These are phyloP conservation scores for Turnix velox DNA, from an alignment of 2,113 vertebrate genomes.

Conservation along the genomic window DNA sequence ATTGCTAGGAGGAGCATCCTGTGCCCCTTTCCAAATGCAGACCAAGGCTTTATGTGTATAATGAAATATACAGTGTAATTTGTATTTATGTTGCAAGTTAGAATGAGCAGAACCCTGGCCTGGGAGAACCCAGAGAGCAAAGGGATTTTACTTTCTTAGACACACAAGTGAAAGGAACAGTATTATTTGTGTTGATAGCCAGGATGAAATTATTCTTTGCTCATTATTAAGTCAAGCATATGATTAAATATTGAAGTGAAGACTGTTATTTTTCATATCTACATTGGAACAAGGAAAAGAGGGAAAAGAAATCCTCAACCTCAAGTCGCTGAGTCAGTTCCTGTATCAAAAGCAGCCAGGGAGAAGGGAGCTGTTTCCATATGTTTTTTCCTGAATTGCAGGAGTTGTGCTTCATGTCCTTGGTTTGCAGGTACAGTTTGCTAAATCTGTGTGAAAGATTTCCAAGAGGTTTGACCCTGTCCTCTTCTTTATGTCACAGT, in stretches of 20 bases:
- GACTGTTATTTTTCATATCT: conserved; percentile 50
- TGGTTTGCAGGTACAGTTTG: neutral
- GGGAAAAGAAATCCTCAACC: fast-evolving
- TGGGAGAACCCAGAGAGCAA: neutral
- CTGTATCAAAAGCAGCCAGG: neutral
- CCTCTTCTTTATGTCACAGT: neutral
- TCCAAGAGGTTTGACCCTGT: neutral
- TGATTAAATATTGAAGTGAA: conserved; percentile 60
- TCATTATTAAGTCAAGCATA: conserved; percentile 53
- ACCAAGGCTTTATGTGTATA: neutral
- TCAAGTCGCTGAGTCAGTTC: neutral
- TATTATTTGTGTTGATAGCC: conserved; percentile 33
- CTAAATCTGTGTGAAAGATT: neutral
- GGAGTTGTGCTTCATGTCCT: neutral
- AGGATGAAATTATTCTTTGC: conserved; percentile 48
- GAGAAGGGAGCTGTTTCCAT: neutral
- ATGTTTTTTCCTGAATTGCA: fast-evolving
- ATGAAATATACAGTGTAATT: neutral
- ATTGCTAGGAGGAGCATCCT: neutral
- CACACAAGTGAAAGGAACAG: neutral
- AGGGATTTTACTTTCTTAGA: neutral
- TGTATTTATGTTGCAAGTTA: neutral
- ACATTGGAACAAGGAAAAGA: neutral
- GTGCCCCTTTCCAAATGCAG: neutral
- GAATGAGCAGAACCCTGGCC: neutral